phyloP scores from a whole-genome alignment of 2,888 invertebrate species.

The Drosophila nr. perissopoda region DNA sequence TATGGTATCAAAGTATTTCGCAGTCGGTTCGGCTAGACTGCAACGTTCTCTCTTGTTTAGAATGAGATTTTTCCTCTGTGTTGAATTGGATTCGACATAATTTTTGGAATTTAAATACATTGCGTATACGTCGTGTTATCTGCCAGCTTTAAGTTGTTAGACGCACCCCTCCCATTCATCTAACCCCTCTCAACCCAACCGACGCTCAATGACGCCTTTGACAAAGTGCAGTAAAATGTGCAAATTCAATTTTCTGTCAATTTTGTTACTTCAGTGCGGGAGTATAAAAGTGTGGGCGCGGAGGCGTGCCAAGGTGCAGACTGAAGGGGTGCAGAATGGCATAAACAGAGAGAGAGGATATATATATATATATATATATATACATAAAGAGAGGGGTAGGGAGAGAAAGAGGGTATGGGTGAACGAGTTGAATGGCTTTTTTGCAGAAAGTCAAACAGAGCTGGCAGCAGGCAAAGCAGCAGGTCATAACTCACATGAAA shows the following conservation, averaged over 20 bases:
- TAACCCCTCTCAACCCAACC: not conserved
- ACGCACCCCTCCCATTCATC: not conserved
- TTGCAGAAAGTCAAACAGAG: slow-evolving; percentile 55
- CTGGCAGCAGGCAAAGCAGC: slow-evolving; percentile 32
- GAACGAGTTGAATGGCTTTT: slow-evolving; percentile 20
- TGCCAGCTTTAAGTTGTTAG: slow-evolving; percentile 55
- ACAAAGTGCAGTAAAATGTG: slow-evolving; percentile 75
- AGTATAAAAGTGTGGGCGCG: slow-evolving; percentile 17
- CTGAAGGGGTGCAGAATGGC: slow-evolving; percentile 1
- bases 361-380: not conserved
- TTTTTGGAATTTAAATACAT: not conserved
- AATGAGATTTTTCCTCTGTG: not conserved
- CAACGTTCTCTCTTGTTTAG: not conserved
- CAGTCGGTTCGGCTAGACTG: not conserved
- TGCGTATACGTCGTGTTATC: slow-evolving; percentile 55
- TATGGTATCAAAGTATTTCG: too few relatives aligned
- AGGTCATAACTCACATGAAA: slow-evolving; percentile 76
- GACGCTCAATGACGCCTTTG: slow-evolving; percentile 26
- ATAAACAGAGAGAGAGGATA: not conserved
- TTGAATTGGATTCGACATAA: not conserved
- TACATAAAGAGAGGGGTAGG: too few relatives aligned
- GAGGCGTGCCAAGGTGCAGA: slow-evolving; percentile 33
- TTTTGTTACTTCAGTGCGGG: slow-evolving; percentile 40
- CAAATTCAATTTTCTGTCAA: slow-evolving; percentile 76
- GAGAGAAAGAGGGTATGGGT: not conserved